These are phyloP conservation scores for Xestia c-nigrum DNA, from an alignment of 2,888 invertebrate genomes.

Conservation along the genomic window DNA sequence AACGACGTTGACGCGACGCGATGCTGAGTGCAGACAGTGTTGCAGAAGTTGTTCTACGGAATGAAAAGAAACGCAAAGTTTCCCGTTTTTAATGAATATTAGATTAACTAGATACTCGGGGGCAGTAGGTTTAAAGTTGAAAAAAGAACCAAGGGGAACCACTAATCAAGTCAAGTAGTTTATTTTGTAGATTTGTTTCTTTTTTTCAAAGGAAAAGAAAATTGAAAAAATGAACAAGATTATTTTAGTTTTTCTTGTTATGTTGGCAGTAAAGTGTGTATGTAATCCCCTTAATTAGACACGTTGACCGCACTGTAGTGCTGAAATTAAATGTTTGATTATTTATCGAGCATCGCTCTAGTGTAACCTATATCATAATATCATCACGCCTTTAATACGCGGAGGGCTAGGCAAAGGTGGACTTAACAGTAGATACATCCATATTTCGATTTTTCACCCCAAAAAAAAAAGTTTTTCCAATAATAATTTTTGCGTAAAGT, in stretches of 20 bases:
- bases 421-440: background rate
- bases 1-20: background rate
- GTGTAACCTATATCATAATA: background rate
- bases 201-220: background rate
- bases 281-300: background rate
- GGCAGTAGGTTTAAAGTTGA: background rate
- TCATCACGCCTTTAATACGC: background rate
- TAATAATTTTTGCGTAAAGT: too few relatives aligned
- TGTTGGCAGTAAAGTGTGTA: background rate
- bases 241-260: background rate
- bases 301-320: too few relatives aligned
- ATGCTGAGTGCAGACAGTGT: background rate
- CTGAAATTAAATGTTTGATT: background rate
- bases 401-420: background rate
- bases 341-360: background rate
- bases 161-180: background rate
- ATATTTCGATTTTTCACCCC: too few relatives aligned
- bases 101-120: background rate
- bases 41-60: background rate
- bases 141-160: background rate
- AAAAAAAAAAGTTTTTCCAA: too few relatives aligned
- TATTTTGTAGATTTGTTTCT: constrained; percentile 5
- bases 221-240: background rate
- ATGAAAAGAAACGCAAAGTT: background rate
- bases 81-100: constrained; percentile 22